phyloP scores from a whole-genome alignment of 1,140 invertebrate genomes.

The Drosophila ananassae region DNA sequence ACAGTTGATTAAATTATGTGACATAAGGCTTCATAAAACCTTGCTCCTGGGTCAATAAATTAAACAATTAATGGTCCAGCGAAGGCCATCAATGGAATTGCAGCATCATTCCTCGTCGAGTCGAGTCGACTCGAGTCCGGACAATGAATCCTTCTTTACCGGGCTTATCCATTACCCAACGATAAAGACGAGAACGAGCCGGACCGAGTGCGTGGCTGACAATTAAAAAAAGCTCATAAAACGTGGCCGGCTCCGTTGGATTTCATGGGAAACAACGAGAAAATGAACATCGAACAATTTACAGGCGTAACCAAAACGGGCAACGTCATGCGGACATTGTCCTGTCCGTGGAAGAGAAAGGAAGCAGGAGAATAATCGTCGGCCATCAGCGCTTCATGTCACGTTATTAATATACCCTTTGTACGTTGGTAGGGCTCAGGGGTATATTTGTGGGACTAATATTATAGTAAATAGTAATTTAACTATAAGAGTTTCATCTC shows the following conservation, averaged over 20 bases:
- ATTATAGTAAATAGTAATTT: background rate
- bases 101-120: conserved; percentile 46
- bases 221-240: conserved; percentile 54
- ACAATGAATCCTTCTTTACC: conserved; percentile 29
- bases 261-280: conserved; percentile 15
- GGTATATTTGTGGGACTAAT: background rate
- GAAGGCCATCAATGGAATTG: conserved; percentile 61
- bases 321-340: conserved; percentile 63
- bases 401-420: conserved; percentile 36
- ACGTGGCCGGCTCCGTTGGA: conserved; percentile 13
- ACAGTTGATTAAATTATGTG: conserved; percentile 27
- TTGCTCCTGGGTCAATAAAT: conserved; percentile 60
- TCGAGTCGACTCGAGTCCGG: conserved; percentile 6
- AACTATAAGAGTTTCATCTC: too few relatives aligned
- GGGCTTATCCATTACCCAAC: conserved; percentile 31
- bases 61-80: conserved; percentile 66
- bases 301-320: conserved; percentile 67
- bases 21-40: conserved; percentile 54
- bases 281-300: conserved; percentile 69
- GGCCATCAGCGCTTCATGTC: conserved; percentile 51
- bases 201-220: conserved; percentile 32
- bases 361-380: conserved; percentile 11
- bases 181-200: conserved; percentile 21
- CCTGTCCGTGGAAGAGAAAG: conserved; percentile 2
- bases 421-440: background rate